phyloP scores from a whole-genome alignment of 2,797 vertebrate species.

The Molossus alvarezi region DNA sequence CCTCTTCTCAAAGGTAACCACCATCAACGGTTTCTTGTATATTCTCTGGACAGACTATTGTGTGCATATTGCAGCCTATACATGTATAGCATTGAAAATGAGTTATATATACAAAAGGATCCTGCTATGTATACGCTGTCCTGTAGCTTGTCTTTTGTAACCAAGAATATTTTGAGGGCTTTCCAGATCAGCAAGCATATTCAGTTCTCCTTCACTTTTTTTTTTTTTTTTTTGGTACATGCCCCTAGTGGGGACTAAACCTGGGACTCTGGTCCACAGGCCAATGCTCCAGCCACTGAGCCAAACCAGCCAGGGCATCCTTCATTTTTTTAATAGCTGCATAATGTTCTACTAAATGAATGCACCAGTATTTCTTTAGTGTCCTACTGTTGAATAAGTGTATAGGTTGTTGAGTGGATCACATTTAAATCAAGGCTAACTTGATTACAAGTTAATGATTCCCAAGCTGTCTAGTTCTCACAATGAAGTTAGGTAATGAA shows the following conservation, averaged over 20 bases:
- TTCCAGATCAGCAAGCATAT: constrained; percentile 28
- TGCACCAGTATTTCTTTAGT: constrained; percentile 56
- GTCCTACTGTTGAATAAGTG: constrained; percentile 46
- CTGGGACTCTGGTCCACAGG: too few relatives aligned
- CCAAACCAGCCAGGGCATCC: background rate
- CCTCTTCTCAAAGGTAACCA: constrained; percentile 86
- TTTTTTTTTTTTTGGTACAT: too few relatives aligned
- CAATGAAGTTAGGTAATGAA: constrained; percentile 39
- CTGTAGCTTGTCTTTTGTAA: constrained; percentile 51
- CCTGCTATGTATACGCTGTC: constrained; percentile 49
- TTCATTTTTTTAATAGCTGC: constrained; percentile 61
- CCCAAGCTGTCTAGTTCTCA: constrained; percentile 58
- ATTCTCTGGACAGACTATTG: constrained; percentile 80
- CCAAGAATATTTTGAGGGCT: constrained; percentile 57
- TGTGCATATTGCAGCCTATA: constrained; percentile 69
- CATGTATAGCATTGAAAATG: constrained; percentile 71
- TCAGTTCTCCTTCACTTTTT: constrained; percentile 53
- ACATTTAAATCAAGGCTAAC: constrained; percentile 58
- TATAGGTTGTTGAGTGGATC: constrained; percentile 47
- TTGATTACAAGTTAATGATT: constrained; percentile 46
- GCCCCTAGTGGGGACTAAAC: too few relatives aligned
- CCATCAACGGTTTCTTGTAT: constrained; percentile 79
- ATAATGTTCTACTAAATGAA: constrained; percentile 57
- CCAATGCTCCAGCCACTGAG: too few relatives aligned
- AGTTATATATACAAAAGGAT: constrained; percentile 58